Conservation (phyloP, 2,113 vertebrate species). For the Alouatta palliata region DNA sequence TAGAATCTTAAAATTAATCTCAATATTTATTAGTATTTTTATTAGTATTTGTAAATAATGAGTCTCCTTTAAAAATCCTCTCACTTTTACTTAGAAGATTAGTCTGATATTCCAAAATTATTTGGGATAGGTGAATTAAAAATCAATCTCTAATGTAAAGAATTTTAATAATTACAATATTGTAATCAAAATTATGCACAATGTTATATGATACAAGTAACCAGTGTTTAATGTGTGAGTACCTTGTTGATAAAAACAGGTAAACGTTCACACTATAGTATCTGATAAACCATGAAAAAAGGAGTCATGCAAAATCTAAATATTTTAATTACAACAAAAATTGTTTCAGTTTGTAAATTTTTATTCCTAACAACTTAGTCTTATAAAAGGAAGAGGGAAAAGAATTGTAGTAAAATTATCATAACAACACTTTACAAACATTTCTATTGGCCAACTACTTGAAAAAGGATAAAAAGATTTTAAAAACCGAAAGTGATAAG, state of each 20-base stretch:
- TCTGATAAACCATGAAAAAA: neutral
- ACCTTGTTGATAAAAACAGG: neutral
- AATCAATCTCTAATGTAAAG: neutral
- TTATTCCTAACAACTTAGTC: neutral
- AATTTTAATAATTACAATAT: neutral
- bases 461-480: neutral
- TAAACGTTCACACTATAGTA: conserved; percentile 53
- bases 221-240: conserved; percentile 22
- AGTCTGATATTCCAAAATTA: neutral
- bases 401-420: neutral
- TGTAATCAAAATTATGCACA: neutral
- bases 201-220: neutral
- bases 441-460: neutral
- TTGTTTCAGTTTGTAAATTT: neutral
- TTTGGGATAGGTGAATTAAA: neutral
- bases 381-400: neutral
- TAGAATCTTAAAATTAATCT: neutral
- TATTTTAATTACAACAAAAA: neutral
- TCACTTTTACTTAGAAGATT: neutral
- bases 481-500: neutral
- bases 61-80: neutral
- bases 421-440: neutral
- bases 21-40: neutral
- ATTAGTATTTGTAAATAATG: neutral
- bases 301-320: conserved; percentile 27